phyloP scores from a whole-genome alignment of 2,888 invertebrate genomes.

The Zelleria hepariella region DNA sequence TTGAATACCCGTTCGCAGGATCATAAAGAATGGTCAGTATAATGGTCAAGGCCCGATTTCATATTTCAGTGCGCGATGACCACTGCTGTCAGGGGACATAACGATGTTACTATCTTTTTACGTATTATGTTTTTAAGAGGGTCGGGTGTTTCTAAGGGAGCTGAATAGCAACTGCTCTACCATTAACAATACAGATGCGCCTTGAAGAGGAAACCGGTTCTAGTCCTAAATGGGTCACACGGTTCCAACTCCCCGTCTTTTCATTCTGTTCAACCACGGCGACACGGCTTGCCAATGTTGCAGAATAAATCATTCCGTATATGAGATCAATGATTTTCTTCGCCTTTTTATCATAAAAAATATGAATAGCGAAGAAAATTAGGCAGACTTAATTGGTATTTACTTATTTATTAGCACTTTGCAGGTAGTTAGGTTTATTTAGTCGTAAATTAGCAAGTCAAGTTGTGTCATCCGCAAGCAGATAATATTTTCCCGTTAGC shows the following conservation, averaged over 20 bases:
- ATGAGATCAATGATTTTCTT: not conserved
- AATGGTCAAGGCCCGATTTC: constrained; percentile 58
- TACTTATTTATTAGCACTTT: not conserved
- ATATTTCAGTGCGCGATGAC: constrained; percentile 53
- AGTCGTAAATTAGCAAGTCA: not conserved
- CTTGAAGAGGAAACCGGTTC: constrained; percentile 69
- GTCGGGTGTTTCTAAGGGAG: constrained; percentile 57
- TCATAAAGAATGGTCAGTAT: constrained; percentile 52
- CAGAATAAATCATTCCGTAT: not conserved
- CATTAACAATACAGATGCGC: constrained; percentile 59
- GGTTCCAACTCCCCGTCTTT: constrained; percentile 59
- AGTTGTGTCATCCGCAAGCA: constrained; percentile 21
- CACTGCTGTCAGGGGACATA: constrained; percentile 43
- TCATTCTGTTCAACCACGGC: constrained; percentile 51
- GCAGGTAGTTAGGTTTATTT: not conserved
- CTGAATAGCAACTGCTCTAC: constrained; percentile 62
- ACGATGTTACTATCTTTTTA: constrained; percentile 59
- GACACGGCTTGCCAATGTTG: constrained; percentile 15
- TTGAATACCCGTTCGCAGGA: constrained; percentile 40
- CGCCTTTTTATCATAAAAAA: not conserved
- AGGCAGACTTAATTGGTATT: not conserved
- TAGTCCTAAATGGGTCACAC: constrained; percentile 69
- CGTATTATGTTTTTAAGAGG: constrained; percentile 59
- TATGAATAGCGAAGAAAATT: not conserved
- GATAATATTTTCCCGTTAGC: constrained; percentile 60